Evolutionary conservation across 2,113 vertebrate genomes (phyloP), one percentile per base, ranked within the genome.

Genomic region (Pseudorasbora parva): DNA sequence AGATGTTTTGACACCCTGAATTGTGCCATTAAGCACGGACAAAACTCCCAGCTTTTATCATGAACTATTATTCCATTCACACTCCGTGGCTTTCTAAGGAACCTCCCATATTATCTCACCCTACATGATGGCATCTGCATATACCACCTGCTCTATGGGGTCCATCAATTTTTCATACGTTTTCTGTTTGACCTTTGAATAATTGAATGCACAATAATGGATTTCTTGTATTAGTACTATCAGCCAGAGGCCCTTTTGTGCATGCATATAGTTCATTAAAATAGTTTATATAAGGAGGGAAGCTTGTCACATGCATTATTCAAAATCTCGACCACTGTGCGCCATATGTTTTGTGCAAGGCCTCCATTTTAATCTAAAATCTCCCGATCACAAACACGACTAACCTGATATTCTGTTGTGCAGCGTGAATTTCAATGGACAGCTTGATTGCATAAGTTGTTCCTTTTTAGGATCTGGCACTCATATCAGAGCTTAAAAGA

Each of bases 251-350:
- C 33, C 21, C 59, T 79, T 80, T 84, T 49, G n/a, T 60, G 78
- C 82, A 85, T 83, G 77, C 78, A 85, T 83, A 73, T 75, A 76
- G 75, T 78, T 86, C 74, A 89, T 88, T 87, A 83, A 83, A 83
- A 86, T 45, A 43, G 49, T 41, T 83, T 77, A 84, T 79, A 85
- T 60, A 81, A 84, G 82, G 57, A 71, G 82, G 19, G 87, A 66
- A 78, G 47, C 59, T 74, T 79, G 41, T 85, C 62, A 75, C 66
- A 89, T 93, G 86, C 87, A 93, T 92, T 92, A 93, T 93, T 92
- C 89, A 92, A 37, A 73, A 80, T 78, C 86, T 81, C 81, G 85
- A 81, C 51, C 30, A 71, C 82, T 78, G 74, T 88, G 82, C 43
- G 5, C 91, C 89, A 89, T 92, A 92, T 91, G 91, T 82, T 89